Percentiles rank a stretch among this genome's conserved stretches.
Conservation (phyloP, 1,140 invertebrate genomes). For the Rhyacophila brunnea region DNA sequence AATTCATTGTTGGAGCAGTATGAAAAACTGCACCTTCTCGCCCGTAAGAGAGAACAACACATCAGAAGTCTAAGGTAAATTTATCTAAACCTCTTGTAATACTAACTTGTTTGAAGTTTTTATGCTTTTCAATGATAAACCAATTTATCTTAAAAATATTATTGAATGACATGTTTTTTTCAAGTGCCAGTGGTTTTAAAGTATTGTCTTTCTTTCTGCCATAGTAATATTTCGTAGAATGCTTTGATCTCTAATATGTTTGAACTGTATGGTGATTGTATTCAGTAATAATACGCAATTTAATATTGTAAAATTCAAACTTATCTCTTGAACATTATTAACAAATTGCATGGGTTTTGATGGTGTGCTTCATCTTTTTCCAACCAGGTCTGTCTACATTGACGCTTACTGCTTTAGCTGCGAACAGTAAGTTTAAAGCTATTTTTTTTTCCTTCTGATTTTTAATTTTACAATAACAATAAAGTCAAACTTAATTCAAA, state of each 20-base stretch:
- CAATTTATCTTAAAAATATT: background rate
- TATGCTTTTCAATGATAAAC: background rate
- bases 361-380: constrained; percentile 37
- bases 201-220: too few species aligned
- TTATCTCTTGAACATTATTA: constrained; percentile 6
- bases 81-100: constrained; percentile 17
- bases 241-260: too few species aligned
- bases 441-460: too few species aligned
- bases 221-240: too few species aligned
- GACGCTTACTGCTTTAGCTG: constrained; percentile 65
- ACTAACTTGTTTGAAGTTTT: constrained; percentile 1
- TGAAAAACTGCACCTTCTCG: constrained; percentile 66
- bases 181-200: too few species aligned
- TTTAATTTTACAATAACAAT: too few species aligned
- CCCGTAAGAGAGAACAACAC: constrained; percentile 71
- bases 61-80: constrained; percentile 69
- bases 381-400: constrained; percentile 58
- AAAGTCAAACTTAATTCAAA: too few species aligned
- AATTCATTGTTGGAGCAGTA: constrained; percentile 64
- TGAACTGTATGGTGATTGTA: too few species aligned
- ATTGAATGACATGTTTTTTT: background rate
- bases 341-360: constrained; percentile 27
- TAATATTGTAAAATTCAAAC: too few species aligned
- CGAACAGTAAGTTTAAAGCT: constrained; percentile 62
- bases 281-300: too few species aligned